Base-by-base conservation (phyloP, 2,888 invertebrate genomes). In the Pachliopta kotzebuea region DNA sequence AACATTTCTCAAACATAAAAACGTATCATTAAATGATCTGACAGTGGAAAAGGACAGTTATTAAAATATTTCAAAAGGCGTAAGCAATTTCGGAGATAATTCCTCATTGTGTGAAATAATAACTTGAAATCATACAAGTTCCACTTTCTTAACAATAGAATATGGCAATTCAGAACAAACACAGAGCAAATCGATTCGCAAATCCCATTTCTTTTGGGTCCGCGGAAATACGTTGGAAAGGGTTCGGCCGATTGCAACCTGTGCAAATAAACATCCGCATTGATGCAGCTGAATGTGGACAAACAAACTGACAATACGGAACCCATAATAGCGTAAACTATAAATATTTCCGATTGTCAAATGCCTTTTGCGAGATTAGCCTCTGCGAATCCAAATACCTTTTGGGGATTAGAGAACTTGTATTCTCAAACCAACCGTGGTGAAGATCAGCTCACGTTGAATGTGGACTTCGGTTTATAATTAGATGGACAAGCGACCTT, bases 251-350 rank as follows among this genome's bases (percentile, higher is more conserved):
- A 73, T 69, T 69, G 79, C 79, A 86, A 85, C 84, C 84, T 88
- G 87, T 83, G 77, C 84, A 86, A 84, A 83, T 83, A 86, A 81
- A 78, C 78, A 76, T 72, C 67, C 72, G 71, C 74, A 74, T 71
- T 82, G 84, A 81, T 84, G 85, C 79, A 83, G 83, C 81, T 81
- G 80, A 88, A 89, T 84, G 84, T 90, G 88, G 76, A 86, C 84
- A 88, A 89, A 88, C 87, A 88, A 69, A 62, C 69, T 67, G 66
- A 84, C 82, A 84, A 49, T 84, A 75, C 72, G 76, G 70, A 63
- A 71, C 66, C 67, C 73, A 79, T 77, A 79, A 80, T 79, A 75
- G 74, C 76, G 74, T 75, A 67, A 73, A 74, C 77, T 79, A 81
- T 83, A 86, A 88, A 88, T 85, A 88, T 84, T 77, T 77, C 79